A percentile compares a stretch with the other conserved stretches of the same genome.
phyloP scores from a whole-genome alignment of 2,797 vertebrate genomes.

The Salarias fasciatus region DNA sequence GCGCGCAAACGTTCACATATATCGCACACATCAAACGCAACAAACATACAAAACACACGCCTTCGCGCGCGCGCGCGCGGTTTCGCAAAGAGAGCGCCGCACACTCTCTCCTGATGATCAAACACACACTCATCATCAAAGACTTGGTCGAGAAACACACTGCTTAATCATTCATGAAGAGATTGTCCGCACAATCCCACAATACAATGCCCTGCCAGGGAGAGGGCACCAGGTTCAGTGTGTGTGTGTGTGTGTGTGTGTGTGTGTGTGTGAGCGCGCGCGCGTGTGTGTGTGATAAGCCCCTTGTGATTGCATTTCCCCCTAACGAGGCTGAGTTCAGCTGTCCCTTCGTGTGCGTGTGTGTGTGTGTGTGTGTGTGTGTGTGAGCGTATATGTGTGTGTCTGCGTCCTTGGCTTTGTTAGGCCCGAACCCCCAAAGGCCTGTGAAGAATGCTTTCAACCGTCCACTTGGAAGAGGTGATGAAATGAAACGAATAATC shows the following conservation, averaged over 20 bases:
- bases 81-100: conserved; percentile 16
- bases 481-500: conserved; percentile 79
- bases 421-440: conserved; percentile 65
- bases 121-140: conserved; percentile 78
- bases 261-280: conserved; percentile 38
- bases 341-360: conserved; percentile 57
- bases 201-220: conserved; percentile 81
- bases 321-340: conserved; percentile 79
- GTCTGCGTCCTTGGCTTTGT: conserved; percentile 73
- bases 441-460: conserved; percentile 78
- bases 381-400: conserved; percentile 34
- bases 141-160: conserved; percentile 72
- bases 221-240: conserved; percentile 73
- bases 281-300: conserved; percentile 72
- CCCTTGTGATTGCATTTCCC: conserved; percentile 79
- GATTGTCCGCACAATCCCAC: conserved; percentile 80
- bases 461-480: conserved; percentile 79
- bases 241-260: conserved; percentile 50
- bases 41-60: conserved; percentile 14
- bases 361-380: conserved; percentile 25
- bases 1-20: neutral
- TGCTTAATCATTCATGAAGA: conserved; percentile 84
- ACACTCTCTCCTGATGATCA: conserved; percentile 65
- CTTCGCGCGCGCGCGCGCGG: neutral
- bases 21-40: conserved; percentile 25